phyloP scores from a whole-genome alignment of 1,140 invertebrate species.

The Drosophila kanapiae region DNA sequence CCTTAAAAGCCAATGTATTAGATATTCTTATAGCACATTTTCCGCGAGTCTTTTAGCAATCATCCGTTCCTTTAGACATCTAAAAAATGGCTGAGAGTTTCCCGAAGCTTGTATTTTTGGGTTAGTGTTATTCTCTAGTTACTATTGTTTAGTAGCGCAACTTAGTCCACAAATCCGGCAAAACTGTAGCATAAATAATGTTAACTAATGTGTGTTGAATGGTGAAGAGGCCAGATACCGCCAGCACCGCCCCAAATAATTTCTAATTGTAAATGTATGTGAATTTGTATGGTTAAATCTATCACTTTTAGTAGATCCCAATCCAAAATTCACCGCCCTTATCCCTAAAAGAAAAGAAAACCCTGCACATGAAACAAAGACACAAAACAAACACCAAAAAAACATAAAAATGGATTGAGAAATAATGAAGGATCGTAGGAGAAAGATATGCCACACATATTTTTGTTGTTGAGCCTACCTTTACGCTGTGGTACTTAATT shows the following conservation, averaged over 20 bases:
- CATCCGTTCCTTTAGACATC: constrained; percentile 8
- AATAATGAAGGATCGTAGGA: constrained; percentile 11
- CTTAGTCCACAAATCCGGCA: constrained; percentile 57
- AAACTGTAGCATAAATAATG: constrained; percentile 51
- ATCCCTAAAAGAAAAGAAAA: background rate
- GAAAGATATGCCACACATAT: constrained; percentile 58
- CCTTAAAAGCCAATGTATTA: background rate
- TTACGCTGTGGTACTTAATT: constrained; percentile 79
- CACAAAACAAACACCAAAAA: constrained; percentile 52
- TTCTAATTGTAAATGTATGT: constrained; percentile 66
- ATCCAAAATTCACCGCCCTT: background rate
- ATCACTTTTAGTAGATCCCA: constrained; percentile 18
- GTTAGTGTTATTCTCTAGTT: constrained; percentile 74
- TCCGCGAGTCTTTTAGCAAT: background rate
- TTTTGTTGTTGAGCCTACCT: constrained; percentile 65
- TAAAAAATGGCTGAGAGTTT: background rate
- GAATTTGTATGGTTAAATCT: constrained; percentile 65
- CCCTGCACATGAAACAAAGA: constrained; percentile 49
- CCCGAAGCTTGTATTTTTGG: constrained; percentile 23
- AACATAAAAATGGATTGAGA: constrained; percentile 17
- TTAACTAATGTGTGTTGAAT: constrained; percentile 45
- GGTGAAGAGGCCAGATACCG: constrained; percentile 13
- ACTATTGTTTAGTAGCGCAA: constrained; percentile 76
- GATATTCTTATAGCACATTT: constrained; percentile 1
- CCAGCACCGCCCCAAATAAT: constrained; percentile 25